Conservation (phyloP, 2,797 vertebrate genomes). For the Pipistrellus pipistrellus region DNA sequence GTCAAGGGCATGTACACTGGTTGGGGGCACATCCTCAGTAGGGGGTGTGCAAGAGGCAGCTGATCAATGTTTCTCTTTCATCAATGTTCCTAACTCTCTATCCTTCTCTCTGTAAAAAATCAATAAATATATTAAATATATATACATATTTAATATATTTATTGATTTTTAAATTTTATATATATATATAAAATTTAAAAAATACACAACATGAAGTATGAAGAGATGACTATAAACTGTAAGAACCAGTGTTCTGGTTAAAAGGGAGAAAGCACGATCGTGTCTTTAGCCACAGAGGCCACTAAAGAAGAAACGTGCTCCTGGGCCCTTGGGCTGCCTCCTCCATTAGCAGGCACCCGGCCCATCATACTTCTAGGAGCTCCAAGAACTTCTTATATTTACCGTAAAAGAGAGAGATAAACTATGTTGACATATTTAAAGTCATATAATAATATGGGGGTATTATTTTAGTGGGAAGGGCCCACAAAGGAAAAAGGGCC, state of each 20-base stretch:
- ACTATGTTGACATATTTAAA: not conserved
- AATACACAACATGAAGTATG: not conserved
- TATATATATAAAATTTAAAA: not conserved
- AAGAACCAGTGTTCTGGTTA: not conserved
- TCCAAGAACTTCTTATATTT: not conserved
- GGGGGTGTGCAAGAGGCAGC: too few relatives aligned
- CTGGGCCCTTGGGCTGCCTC: not conserved
- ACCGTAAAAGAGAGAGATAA: not conserved
- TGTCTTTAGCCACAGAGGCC: not conserved
- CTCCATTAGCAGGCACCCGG: too few relatives aligned
- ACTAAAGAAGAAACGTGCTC: not conserved
- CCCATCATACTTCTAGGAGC: rapidly evolving
- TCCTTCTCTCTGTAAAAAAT: too few relatives aligned
- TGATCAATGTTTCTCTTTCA: too few relatives aligned
- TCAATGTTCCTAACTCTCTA: too few relatives aligned
- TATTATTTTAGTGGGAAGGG: not conserved
- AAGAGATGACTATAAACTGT: not conserved
- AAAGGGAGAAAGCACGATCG: not conserved
- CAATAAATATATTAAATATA: too few relatives aligned
- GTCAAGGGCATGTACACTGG: too few relatives aligned
- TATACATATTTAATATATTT: too few relatives aligned
- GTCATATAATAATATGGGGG: not conserved
- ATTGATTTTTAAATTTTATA: too few relatives aligned
- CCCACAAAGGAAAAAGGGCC: not conserved
- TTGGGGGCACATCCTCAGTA: too few relatives aligned